phyloP scores from a whole-genome alignment of 2,888 invertebrate species.

The Trachelus tabidus region DNA sequence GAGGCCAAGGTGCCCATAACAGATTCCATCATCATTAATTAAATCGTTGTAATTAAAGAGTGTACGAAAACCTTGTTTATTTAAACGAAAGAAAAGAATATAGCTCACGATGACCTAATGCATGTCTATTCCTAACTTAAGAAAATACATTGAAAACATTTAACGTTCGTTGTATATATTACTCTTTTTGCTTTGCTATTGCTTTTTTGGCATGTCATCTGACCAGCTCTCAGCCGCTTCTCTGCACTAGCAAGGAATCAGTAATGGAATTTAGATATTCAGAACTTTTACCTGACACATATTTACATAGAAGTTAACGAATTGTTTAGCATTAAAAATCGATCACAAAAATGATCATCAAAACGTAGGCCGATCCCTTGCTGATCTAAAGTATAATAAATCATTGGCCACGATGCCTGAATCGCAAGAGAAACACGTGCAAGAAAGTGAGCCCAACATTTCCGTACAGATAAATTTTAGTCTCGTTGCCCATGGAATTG shows the following conservation, averaged over 20 bases:
- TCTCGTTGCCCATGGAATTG: background rate
- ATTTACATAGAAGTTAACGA: background rate
- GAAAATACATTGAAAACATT: background rate
- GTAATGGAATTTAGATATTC: slow-evolving; percentile 14
- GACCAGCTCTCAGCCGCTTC: slow-evolving; percentile 40
- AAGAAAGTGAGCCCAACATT: background rate
- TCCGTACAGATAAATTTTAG: background rate
- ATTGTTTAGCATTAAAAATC: background rate
- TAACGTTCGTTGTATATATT: slow-evolving; percentile 38
- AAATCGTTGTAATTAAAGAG: background rate
- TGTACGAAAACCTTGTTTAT: background rate
- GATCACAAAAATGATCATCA: too few relatives aligned
- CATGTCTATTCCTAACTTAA: slow-evolving; percentile 1
- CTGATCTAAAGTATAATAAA: background rate
- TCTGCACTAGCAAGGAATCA: slow-evolving; percentile 29
- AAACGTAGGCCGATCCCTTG: background rate
- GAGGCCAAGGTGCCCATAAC: slow-evolving; percentile 65
- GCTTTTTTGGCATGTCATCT: slow-evolving; percentile 62
- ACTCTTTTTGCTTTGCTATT: slow-evolving; percentile 33
- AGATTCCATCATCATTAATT: slow-evolving; percentile 25
- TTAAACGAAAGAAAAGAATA: slow-evolving; percentile 5
- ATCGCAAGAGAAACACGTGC: background rate
- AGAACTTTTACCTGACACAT: background rate
- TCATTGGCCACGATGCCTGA: background rate
- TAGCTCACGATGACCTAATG: background rate